Conservation (phyloP, 2,113 vertebrate genomes). For the Typhlomys cinereus region DNA sequence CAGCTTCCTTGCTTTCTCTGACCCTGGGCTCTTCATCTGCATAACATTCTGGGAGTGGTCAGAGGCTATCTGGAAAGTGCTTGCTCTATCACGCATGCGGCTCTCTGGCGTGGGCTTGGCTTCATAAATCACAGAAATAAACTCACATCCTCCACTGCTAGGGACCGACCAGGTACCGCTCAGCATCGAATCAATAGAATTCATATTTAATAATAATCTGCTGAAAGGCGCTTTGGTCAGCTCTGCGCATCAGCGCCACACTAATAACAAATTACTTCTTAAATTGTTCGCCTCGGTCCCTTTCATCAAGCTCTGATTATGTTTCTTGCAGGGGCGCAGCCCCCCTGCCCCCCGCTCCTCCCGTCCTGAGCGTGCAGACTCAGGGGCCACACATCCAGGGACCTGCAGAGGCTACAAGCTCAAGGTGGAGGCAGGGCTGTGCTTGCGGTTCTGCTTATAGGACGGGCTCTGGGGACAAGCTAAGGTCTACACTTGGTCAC, state of each 20-base stretch:
- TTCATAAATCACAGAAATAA: constrained; percentile 50
- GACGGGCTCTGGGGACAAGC: fast-evolving
- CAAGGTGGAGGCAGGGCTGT: not conserved
- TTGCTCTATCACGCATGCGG: not conserved
- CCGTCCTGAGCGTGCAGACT: too few species aligned
- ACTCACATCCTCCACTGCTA: not conserved
- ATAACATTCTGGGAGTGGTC: not conserved
- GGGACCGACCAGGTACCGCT: not conserved
- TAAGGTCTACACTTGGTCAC: fast-evolving
- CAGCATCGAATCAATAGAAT: constrained; percentile 53
- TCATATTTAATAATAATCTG: constrained; percentile 67
- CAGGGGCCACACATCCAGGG: fast-evolving
- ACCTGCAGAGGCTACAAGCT: fast-evolving
- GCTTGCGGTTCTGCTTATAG: fast-evolving
- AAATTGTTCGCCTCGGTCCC: not conserved
- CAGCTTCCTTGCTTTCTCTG: not conserved
- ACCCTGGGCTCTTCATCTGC: not conserved
- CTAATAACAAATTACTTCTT: constrained; percentile 58
- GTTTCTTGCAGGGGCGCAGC: not conserved
- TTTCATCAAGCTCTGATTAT: constrained; percentile 41
- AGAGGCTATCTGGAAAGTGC: not conserved
- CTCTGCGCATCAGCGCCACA: constrained; percentile 63
- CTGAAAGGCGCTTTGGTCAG: constrained; percentile 56
- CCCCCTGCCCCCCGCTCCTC: not conserved
- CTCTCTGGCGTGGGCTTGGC: not conserved